Conservation (phyloP, 2,888 invertebrate species). For the Steinernema hermaphroditum region DNA sequence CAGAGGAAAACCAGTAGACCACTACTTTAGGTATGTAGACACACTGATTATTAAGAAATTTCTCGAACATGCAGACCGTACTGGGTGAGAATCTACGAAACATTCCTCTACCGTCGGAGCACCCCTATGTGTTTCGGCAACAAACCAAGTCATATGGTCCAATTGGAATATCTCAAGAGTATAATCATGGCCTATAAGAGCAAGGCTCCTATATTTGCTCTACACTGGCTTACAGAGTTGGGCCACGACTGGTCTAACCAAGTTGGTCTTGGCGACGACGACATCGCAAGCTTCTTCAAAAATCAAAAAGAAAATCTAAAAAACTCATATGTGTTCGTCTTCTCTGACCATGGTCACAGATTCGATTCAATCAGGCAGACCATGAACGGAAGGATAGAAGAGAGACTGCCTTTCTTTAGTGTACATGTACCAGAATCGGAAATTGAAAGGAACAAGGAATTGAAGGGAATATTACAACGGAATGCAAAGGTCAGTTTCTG, state of each 20-base stretch:
- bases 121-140: slow-evolving; percentile 61
- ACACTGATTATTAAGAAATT: slow-evolving; percentile 35
- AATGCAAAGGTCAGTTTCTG: slow-evolving; percentile 37
- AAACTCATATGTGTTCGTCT: slow-evolving; percentile 56
- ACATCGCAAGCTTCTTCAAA: slow-evolving; percentile 66
- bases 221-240: slow-evolving; percentile 66
- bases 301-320: slow-evolving; percentile 42
- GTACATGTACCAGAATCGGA: slow-evolving; percentile 52
- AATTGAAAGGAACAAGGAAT: slow-evolving; percentile 31
- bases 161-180: slow-evolving; percentile 64
- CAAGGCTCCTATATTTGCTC: slow-evolving; percentile 47
- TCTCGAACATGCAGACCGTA: slow-evolving; percentile 56
- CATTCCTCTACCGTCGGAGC: slow-evolving; percentile 58
- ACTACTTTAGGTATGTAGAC: slow-evolving; percentile 65
- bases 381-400: slow-evolving; percentile 56
- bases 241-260: slow-evolving; percentile 69
- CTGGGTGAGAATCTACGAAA: slow-evolving; percentile 64
- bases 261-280: slow-evolving; percentile 67
- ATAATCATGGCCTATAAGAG: slow-evolving; percentile 56
- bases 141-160: slow-evolving; percentile 57
- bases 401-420: slow-evolving; percentile 63
- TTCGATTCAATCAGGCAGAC: slow-evolving; percentile 68
- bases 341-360: slow-evolving; percentile 69
- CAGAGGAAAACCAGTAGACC: slow-evolving; percentile 66
- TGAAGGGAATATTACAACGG: slow-evolving; percentile 37